These are phyloP conservation scores for Smittia aterrima DNA, from an alignment of 2,888 invertebrate genomes.

Conservation along the genomic window DNA sequence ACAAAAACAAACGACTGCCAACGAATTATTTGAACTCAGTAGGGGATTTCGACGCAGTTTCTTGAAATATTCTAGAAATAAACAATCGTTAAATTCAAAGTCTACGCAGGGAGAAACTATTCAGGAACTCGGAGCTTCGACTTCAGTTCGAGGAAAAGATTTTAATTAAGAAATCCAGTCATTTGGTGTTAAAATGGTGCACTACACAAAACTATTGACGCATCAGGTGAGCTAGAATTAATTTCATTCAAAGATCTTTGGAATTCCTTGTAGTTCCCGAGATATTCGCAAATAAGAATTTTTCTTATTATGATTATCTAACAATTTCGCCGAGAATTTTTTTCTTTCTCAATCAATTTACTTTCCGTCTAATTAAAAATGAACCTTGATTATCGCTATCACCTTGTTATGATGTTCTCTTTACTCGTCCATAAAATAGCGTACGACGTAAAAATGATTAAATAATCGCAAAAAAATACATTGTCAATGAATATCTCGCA, in stretches of 20 bases:
- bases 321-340: constrained; percentile 21
- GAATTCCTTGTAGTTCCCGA: background rate
- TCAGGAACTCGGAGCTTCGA: constrained; percentile 11
- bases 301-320: constrained; percentile 34
- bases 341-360: too few relatives aligned
- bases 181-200: constrained; percentile 14
- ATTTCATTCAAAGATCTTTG: background rate
- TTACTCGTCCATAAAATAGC: background rate
- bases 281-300: constrained; percentile 17
- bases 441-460: background rate
- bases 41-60: too few relatives aligned
- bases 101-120: too few relatives aligned
- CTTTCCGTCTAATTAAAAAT: too few relatives aligned
- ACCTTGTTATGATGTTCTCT: too few relatives aligned
- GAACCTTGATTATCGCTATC: too few relatives aligned
- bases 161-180: background rate
- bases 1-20: too few relatives aligned
- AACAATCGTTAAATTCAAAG: too few relatives aligned
- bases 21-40: too few relatives aligned
- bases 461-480: constrained; percentile 9
- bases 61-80: too few relatives aligned
- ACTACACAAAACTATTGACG: constrained; percentile 34
- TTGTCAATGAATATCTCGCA: background rate
- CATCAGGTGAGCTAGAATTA: background rate
- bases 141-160: background rate